These are phyloP conservation scores for Amazona guildingii DNA, from an alignment of 2,113 vertebrate species.

Conservation along the genomic window DNA sequence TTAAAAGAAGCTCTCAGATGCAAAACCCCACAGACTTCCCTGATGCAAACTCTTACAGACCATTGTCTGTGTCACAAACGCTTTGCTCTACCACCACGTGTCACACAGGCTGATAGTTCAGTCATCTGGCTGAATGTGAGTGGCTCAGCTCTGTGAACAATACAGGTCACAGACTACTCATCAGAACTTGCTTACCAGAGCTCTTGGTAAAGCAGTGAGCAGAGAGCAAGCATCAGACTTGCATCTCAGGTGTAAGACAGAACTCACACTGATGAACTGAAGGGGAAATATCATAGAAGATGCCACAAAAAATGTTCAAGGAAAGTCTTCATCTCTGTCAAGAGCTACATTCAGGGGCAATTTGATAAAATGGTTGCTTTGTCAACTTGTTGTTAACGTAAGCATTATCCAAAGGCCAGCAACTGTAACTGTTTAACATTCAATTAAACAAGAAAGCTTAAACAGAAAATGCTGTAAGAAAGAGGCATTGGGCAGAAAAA, in stretches of 20 bases:
- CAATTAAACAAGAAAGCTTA: not conserved
- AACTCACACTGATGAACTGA: not conserved
- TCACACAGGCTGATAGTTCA: not conserved
- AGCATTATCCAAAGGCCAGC: not conserved
- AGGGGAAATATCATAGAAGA: not conserved
- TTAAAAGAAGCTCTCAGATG: not conserved
- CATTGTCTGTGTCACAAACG: not conserved
- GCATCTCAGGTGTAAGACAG: not conserved
- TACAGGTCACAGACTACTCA: too few species aligned
- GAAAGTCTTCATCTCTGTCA: not conserved
- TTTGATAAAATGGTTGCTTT: not conserved
- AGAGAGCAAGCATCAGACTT: not conserved
- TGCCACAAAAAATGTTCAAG: not conserved
- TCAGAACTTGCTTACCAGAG: not conserved
- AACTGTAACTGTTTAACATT: not conserved
- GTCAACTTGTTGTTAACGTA: not conserved
- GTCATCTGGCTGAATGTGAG: not conserved
- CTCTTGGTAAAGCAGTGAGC: not conserved
- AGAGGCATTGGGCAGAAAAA: not conserved
- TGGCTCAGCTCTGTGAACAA: rapidly evolving
- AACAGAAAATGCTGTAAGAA: not conserved
- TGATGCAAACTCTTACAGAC: not conserved
- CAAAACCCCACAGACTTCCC: not conserved
- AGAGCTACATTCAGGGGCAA: not conserved
- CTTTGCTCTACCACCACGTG: not conserved